Base-by-base conservation (phyloP, 2,797 vertebrate genomes). In the Mastacembelus armatus region DNA sequence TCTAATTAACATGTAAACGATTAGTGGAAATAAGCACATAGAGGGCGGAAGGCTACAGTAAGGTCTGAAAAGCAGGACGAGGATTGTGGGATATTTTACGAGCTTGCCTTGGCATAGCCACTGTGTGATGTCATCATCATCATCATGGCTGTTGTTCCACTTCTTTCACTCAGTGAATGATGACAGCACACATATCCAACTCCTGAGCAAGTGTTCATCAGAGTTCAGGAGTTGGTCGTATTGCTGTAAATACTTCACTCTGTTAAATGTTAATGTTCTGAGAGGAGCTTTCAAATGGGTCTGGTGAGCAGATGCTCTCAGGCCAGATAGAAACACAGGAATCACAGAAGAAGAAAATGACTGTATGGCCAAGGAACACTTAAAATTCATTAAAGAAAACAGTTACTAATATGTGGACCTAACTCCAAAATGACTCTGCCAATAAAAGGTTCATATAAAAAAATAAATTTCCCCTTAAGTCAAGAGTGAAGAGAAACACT, bases 51-150 rank as follows among this genome's bases (percentile, higher is more conserved):
- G 54, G 71, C 57, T 68, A 58, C 76, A 86, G 77, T 52, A 64
- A 71, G 88, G 48, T 45, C 50, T 65, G 59, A 71, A 74, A 81
- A 78, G 75, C 42, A 18, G 55, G 54, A 68, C 64, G 50, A 61
- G 70, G 50, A 63, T 49, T 76, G 45, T 68, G 50, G 78, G 78
- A 74, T 79, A 75, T 81, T 81, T 69, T 71, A 76, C 30, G 15
- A 85, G 77, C 78, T 65, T 87, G 57, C 73, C 72, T 89, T 91
- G 91, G 91, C 89, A 62, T 16, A 11, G 63, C 22, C 64, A 54
- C 24, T 14, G 2, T 40, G 66, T 89, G 87, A 91, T 80, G 84
- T 87, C 88, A 85, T 74, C 72, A 43, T 50, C 69, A 67, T 72
- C 82, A 56, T 64, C 61, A 26, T 40, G 47, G 49, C 70, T 32